Percentiles rank a stretch among this genome's conserved stretches.
phyloP scores from a whole-genome alignment of 2,888 invertebrate species.

The Clitarchus hookeri region DNA sequence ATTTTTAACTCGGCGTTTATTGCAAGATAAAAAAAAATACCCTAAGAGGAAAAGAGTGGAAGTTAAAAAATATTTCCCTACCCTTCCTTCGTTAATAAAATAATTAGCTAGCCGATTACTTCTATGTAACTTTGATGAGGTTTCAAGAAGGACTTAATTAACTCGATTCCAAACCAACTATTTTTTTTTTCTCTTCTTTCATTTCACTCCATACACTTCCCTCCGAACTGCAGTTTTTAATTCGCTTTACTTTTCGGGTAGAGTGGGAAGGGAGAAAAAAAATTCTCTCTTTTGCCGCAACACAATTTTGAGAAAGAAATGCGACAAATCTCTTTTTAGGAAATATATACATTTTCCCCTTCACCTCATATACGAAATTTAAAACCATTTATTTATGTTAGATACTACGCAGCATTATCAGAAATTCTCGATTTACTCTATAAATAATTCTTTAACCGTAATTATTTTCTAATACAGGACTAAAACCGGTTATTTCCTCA shows the following conservation, averaged over 20 bases:
- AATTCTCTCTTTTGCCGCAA: background rate
- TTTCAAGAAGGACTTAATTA: constrained; percentile 36
- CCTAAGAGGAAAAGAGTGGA: constrained; percentile 17
- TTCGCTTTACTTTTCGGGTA: constrained; percentile 20
- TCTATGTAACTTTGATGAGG: constrained; percentile 37
- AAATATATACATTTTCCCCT: background rate
- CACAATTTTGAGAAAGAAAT: background rate
- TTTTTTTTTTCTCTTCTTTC: background rate
- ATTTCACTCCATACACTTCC: constrained; percentile 18
- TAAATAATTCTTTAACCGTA: background rate
- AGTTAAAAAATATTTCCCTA: constrained; percentile 22
- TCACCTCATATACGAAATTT: background rate
- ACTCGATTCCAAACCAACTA: constrained; percentile 31
- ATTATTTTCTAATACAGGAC: background rate
- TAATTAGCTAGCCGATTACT: constrained; percentile 38
- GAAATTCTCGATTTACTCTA: background rate
- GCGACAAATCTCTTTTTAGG: constrained; percentile 1
- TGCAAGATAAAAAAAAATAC: background rate
- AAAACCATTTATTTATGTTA: background rate
- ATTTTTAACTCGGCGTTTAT: constrained; percentile 5
- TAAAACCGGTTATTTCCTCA: too few species aligned
- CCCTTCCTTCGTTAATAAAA: constrained; percentile 32
- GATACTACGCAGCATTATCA: too few species aligned
- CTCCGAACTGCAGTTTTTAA: constrained; percentile 26
- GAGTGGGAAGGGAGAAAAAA: background rate